These are phyloP conservation scores for Pipistrellus nathusii DNA, from an alignment of 2,797 vertebrate genomes.

Conservation along the genomic window DNA sequence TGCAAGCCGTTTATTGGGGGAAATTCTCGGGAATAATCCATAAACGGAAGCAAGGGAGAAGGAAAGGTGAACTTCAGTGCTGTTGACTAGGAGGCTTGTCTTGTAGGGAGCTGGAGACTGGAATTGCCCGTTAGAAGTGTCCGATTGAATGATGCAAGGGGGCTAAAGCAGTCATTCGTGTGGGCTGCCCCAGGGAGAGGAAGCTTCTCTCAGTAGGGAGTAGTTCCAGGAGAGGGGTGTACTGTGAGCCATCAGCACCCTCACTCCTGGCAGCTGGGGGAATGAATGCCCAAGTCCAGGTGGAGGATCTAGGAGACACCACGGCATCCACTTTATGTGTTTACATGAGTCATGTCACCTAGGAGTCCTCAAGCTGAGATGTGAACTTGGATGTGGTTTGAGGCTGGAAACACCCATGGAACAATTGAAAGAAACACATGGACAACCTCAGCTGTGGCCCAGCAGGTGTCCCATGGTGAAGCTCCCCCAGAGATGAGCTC, in stretches of 20 bases:
- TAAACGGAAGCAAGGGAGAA: not conserved
- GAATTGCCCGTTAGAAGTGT: not conserved
- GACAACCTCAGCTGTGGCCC: not conserved
- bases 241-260: not conserved
- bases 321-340: not conserved
- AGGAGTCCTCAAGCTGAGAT: not conserved
- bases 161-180: not conserved
- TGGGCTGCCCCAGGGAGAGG: not conserved
- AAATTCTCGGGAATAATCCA: not conserved
- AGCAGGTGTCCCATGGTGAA: not conserved
- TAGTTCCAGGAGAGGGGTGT: not conserved
- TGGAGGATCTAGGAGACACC: not conserved
- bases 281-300: not conserved
- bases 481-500: not conserved
- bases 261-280: not conserved
- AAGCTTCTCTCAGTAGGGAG: not conserved
- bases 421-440: not conserved
- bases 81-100: not conserved
- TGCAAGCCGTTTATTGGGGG: not conserved
- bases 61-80: not conserved
- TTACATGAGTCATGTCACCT: not conserved
- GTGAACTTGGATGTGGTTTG: not conserved
- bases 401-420: not conserved
- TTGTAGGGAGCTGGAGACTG: not conserved
- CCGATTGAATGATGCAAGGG: not conserved